These are phyloP conservation scores for Centropristis striata DNA, from an alignment of 2,113 vertebrate genomes.

Conservation along the genomic window DNA sequence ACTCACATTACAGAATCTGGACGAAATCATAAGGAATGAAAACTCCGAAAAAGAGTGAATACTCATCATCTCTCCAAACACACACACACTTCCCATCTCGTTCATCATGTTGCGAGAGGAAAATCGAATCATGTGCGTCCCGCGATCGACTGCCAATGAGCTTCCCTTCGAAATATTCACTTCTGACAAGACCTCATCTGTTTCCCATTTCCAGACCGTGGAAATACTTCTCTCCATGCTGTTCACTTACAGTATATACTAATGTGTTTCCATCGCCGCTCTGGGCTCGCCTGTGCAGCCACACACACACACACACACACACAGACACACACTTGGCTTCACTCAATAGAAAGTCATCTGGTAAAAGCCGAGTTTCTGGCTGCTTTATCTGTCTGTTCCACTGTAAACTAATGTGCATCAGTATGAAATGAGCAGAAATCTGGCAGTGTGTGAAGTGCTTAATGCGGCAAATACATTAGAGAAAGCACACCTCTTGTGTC, in stretches of 20 bases:
- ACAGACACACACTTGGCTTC: constrained; percentile 11
- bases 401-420: constrained; percentile 43
- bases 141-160: constrained; percentile 49
- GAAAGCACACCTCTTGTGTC: constrained; percentile 34
- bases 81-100: not conserved
- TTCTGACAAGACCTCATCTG: constrained; percentile 65
- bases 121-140: constrained; percentile 51
- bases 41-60: not conserved
- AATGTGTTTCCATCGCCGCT: constrained; percentile 68
- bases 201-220: constrained; percentile 66
- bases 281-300: not conserved
- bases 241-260: constrained; percentile 47
- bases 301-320: constrained; percentile 13
- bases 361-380: constrained; percentile 47
- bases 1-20: not conserved
- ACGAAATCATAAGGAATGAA: constrained; percentile 2
- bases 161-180: constrained; percentile 53
- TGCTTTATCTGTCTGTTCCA: constrained; percentile 43
- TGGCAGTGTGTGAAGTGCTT: constrained; percentile 36
- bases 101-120: constrained; percentile 45
- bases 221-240: constrained; percentile 63
- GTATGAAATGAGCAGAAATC: constrained; percentile 27
- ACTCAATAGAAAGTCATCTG: constrained; percentile 54
- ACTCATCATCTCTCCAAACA: constrained; percentile 3
- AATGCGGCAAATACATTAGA: constrained; percentile 43